Base-by-base conservation (phyloP, 1,140 invertebrate species). In the Tetramorium parvispinum region DNA sequence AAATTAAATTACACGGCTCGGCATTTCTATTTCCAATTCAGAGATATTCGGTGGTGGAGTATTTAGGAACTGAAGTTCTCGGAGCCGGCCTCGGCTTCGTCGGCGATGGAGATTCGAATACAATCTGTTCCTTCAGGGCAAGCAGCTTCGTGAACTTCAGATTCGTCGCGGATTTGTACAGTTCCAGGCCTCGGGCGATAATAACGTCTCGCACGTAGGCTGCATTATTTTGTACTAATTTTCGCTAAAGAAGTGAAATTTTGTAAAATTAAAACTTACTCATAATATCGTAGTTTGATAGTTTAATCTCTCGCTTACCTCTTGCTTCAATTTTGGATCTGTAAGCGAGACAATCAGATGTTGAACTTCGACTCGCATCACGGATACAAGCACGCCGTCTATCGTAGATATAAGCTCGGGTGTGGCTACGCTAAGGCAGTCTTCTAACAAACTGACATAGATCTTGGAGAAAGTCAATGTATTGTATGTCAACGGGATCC, bases 401-500 rank as follows among this genome's bases (percentile, higher is more conserved):
- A 98, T 96, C 1, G 96, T 95, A 66, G 95, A 93, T 77, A 97
- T 95, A 65, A 97, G 95, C 92, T 97, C 97, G 2, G 96, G 95
- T 1, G 96, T 97, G 89, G 96, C 95, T 8, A 98, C 93, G 79
- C 96, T 96, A 68, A 98, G 92, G 86, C 97, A 96, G 92, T 98
- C 97, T 57, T 97, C 96, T 5, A 97, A 90, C 57, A 98, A 95
- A 37, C 95, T 95, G 13, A 97, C 91, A 89, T 96, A 97, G 18
- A 97, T 93, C 93, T 97, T 97, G 16, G 96, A 96, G 93, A 98
- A 98, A 55, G 97, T 95, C 18, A 97, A 92, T 13, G 96, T 97
- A 91, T 97, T 98, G 87, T 95, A 95, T 0, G 97, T 98, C 77
- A 98, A 93, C 21, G 96, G 95, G n/a, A 98, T 94, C 95, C 96